phyloP scores from a whole-genome alignment of 2,113 vertebrate species.

The Otocyon megalotis region DNA sequence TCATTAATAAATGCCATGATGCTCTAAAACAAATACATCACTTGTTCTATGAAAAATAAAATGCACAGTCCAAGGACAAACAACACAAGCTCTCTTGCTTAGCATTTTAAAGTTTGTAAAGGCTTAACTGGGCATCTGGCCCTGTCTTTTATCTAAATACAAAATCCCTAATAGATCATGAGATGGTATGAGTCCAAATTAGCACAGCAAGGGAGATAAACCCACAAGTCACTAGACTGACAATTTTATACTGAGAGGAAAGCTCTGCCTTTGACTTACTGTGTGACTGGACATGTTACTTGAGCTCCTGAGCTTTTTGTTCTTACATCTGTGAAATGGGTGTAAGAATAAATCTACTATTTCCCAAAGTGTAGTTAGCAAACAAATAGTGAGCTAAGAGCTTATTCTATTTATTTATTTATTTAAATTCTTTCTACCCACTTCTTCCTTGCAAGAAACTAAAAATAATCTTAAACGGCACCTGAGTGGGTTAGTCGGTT shows the following conservation, averaged over 20 bases:
- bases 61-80: constrained; percentile 65
- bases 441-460: background rate
- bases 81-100: background rate
- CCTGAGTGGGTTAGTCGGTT: background rate
- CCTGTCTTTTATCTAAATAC: background rate
- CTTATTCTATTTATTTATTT: constrained; percentile 57
- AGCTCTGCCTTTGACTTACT: background rate
- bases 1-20: constrained; percentile 81
- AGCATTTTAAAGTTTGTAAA: constrained; percentile 51
- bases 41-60: constrained; percentile 69
- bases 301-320: background rate
- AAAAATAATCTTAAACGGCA: background rate
- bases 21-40: constrained; percentile 66
- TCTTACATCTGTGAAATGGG: background rate
- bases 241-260: background rate
- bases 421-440: background rate
- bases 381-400: background rate
- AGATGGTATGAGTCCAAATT: background rate
- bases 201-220: background rate
- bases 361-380: background rate
- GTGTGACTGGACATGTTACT: background rate
- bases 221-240: background rate
- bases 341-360: background rate
- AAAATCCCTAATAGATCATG: background rate
- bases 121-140: constrained; percentile 24